phyloP scores from a whole-genome alignment of 2,113 vertebrate species.

The Erinaceus europaeus region DNA sequence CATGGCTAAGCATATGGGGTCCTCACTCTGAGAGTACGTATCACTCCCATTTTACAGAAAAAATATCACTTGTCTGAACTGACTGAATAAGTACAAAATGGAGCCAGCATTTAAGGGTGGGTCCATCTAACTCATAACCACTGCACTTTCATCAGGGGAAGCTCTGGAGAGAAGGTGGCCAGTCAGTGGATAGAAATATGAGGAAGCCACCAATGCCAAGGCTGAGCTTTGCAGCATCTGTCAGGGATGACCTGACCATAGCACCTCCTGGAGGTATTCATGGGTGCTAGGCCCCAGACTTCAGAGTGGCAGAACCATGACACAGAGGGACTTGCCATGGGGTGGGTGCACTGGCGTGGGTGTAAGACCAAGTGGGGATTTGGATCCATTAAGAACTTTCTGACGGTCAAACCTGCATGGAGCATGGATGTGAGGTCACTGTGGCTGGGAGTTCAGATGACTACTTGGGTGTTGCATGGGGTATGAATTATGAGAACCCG shows the following conservation, averaged over 20 bases:
- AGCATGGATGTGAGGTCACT: no score
- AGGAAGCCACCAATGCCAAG: background rate
- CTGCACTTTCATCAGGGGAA: no score
- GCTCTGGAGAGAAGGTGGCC: background rate
- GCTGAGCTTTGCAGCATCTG: background rate
- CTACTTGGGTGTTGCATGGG: no score
- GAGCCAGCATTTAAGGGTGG: background rate
- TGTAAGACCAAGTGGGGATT: no score
- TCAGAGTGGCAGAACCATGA: background rate
- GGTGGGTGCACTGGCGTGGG: background rate
- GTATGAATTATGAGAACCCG: no score
- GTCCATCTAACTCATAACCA: background rate
- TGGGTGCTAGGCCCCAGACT: background rate
- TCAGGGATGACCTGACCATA: no score
- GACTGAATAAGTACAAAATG: background rate
- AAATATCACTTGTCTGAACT: background rate
- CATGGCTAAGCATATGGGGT: no score
- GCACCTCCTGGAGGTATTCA: rapidly evolving
- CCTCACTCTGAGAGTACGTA: no score
- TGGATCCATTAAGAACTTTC: background rate
- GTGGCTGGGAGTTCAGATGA: no score
- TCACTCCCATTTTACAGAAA: no score
- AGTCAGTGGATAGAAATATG: background rate
- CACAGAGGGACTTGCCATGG: background rate
- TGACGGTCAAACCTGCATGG: background rate